Conservation (phyloP, 2,888 invertebrate genomes). For the Ditylenchus weischeri region DNA sequence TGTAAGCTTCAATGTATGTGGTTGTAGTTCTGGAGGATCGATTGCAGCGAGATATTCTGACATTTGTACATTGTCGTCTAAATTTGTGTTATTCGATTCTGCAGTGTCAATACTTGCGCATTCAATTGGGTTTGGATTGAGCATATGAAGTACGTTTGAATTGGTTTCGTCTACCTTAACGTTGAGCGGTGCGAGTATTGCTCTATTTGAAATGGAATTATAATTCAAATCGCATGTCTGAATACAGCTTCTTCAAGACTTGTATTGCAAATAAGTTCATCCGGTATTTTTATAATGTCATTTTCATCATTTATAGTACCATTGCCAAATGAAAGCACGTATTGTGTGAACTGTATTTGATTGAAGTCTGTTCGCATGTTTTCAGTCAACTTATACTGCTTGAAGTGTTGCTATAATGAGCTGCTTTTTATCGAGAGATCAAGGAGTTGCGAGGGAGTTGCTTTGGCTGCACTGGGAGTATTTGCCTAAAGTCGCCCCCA, state of each 20-base stretch:
- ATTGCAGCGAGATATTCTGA: slow-evolving; percentile 13
- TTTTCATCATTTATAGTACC: not conserved
- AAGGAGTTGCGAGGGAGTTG: not conserved
- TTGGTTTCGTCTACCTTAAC: slow-evolving; percentile 15
- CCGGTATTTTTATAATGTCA: not conserved
- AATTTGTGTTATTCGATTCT: not conserved
- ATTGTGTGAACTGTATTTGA: not conserved
- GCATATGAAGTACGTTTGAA: slow-evolving; percentile 10
- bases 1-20: slow-evolving; percentile 29
- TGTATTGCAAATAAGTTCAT: not conserved
- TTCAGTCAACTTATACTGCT: not conserved
- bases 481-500: slow-evolving; percentile 3
- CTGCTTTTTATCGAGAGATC: not conserved
- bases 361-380: not conserved
- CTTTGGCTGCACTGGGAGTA: not conserved
- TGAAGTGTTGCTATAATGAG: not conserved
- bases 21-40: slow-evolving; percentile 23
- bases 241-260: not conserved
- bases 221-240: not conserved
- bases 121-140: not conserved
- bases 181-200: slow-evolving; percentile 12
- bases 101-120: slow-evolving; percentile 8
- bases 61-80: slow-evolving; percentile 13
- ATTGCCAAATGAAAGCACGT: not conserved
- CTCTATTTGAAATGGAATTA: not conserved